Evolutionary conservation across 1,140 invertebrate genomes (phyloP), one percentile per base, ranked within the genome.

Genomic region (Odontomachus brunneus): DNA sequence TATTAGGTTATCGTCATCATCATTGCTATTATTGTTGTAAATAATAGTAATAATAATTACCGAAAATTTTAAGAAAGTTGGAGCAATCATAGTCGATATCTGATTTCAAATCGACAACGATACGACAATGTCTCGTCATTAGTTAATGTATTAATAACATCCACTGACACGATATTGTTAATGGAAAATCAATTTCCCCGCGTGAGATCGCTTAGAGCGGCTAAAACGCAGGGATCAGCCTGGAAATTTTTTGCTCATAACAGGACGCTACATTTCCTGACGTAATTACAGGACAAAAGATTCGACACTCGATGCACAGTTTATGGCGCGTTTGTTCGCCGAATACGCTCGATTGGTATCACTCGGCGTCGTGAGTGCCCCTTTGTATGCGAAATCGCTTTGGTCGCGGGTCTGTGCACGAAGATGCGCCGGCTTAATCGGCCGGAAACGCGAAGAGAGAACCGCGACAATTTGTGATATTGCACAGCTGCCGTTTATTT

Each of bases 391-490:
- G 24, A 55, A 67, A 78, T 67, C 63, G 51, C 29, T 66, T 66
- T 38, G 5, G 29, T n/a, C 29, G 12, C 19, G 22, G 17, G 49
- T 38, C 5, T 12, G 72, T 44, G 17, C 33, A 26, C 19, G 12
- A 15, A 3, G 48, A 38, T 17, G 19, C 29, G 5, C 26, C 33
- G n/a, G 60, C 24, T 66, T 83, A 83, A 75, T 82, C 71, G 69
- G 57, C 44, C 29, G 48, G 80, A 69, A 85, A 84, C 22, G 53
- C 22, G 53, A 67, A 83, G 76, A 67, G 72, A 60, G 74, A 60
- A 83, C 15, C 22, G 48, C n/a, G 73, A 75, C 84, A 71, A 85
- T 85, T 85, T 71, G 57, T 55, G 71, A 83, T 75, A 71, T 76
- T 22, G 63, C 24, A 49, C 63, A 33, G 63, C 67, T 83, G 65